Conservation (phyloP, 2,113 vertebrate genomes). For the Osmerus mordax region DNA sequence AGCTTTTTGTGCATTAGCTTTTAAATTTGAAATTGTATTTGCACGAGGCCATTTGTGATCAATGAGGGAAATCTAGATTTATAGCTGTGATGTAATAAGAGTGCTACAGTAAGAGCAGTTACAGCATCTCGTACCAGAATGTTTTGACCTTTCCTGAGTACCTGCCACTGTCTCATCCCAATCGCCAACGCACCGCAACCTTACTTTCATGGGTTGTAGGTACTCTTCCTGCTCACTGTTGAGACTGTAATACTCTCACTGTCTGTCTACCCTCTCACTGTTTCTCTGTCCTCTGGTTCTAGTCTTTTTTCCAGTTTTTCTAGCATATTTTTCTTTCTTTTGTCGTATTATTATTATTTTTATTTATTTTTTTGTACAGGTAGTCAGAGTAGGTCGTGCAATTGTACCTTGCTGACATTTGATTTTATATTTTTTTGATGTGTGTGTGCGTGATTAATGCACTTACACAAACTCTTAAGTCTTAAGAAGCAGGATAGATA, state of each 20-base stretch:
- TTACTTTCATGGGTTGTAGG: background rate
- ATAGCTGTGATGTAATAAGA: slow-evolving; percentile 72
- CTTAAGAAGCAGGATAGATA: slow-evolving; percentile 50
- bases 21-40: slow-evolving; percentile 79
- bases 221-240: background rate
- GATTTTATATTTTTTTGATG: background rate
- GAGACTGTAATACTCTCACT: too few species aligned
- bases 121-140: background rate
- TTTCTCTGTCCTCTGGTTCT: too few species aligned
- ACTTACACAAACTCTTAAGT: slow-evolving; percentile 27
- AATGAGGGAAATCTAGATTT: slow-evolving; percentile 76
- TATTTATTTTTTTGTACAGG: too few species aligned
- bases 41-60: slow-evolving; percentile 75
- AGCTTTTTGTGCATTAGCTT: slow-evolving; percentile 81
- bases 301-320: too few species aligned
- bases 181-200: background rate
- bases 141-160: background rate
- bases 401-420: background rate
- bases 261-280: too few species aligned
- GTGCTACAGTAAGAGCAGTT: slow-evolving; percentile 27
- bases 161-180: background rate
- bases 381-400: too few species aligned
- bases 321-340: too few species aligned
- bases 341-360: too few species aligned
- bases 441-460: background rate